Evolutionary conservation across 2,888 invertebrate species (phyloP).

Genomic region (Pollenia amentaria): DNA sequence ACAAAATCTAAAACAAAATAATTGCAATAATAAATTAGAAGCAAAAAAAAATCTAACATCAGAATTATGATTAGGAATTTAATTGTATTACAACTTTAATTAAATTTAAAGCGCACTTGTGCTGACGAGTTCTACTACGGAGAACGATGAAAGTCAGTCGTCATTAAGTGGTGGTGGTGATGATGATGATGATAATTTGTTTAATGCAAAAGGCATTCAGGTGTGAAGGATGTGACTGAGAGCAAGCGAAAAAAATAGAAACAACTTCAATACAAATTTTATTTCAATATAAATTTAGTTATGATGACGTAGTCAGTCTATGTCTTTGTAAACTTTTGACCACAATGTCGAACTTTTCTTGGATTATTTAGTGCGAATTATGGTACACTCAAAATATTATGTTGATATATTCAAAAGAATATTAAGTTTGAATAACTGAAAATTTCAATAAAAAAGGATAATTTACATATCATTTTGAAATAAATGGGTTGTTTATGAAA

Average conservation of each 20-base stretch:
- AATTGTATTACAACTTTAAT: conserved; percentile 74
- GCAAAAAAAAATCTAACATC: conserved; percentile 54
- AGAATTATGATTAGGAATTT: conserved; percentile 73
- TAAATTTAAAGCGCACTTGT: conserved; percentile 72
- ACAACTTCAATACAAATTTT: conserved; percentile 44
- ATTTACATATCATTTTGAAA: too few species aligned
- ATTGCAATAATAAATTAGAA: conserved; percentile 75
- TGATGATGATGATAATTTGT: conserved; percentile 78
- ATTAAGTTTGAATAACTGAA: too few species aligned
- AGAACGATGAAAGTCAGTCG: conserved; percentile 8
- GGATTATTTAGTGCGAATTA: conserved; percentile 12
- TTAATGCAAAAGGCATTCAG: conserved; percentile 80
- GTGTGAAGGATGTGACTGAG: conserved; percentile 82
- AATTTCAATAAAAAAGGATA: too few species aligned
- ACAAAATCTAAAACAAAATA: conserved; percentile 74
- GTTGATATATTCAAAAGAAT: too few species aligned
- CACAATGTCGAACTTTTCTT: conserved; percentile 65
- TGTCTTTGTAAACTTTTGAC: conserved; percentile 51
- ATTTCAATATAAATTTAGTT: background rate
- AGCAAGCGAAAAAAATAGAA: conserved; percentile 26
- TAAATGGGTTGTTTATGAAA: too few species aligned
- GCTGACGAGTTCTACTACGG: conserved; percentile 61
- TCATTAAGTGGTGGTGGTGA: background rate
- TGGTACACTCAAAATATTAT: too few species aligned
- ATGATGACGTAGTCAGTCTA: conserved; percentile 45